phyloP scores from a whole-genome alignment of 1,140 invertebrate genomes.

The Cataglyphis hispanica region DNA sequence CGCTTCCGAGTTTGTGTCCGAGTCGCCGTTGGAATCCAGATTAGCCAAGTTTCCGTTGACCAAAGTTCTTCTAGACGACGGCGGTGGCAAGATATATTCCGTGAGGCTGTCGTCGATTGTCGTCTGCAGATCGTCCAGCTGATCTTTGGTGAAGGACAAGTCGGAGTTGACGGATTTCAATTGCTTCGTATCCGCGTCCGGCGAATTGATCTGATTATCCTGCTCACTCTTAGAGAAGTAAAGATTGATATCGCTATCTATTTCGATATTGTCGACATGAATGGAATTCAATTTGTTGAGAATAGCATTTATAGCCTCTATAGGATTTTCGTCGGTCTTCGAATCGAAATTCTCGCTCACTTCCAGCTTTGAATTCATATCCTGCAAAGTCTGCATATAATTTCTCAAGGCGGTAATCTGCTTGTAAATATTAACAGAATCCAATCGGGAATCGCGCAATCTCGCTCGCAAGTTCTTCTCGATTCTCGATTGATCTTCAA shows the following conservation, averaged over 20 bases:
- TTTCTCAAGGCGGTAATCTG: slow-evolving; percentile 81
- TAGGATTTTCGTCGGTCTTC: slow-evolving; percentile 73
- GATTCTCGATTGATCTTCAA: slow-evolving; percentile 77
- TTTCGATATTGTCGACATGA: slow-evolving; percentile 70
- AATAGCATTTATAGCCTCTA: slow-evolving; percentile 79
- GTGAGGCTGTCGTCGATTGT: slow-evolving; percentile 66
- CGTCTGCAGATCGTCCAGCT: slow-evolving; percentile 58
- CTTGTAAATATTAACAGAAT: slow-evolving; percentile 80
- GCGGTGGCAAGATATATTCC: slow-evolving; percentile 77
- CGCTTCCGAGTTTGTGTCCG: slow-evolving; percentile 72
- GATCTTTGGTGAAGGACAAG: slow-evolving; percentile 68
- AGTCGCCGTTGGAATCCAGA: slow-evolving; percentile 71
- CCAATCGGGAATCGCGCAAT: slow-evolving; percentile 72
- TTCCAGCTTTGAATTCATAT: slow-evolving; percentile 78
- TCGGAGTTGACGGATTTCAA: slow-evolving; percentile 69
- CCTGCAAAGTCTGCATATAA: slow-evolving; percentile 79
- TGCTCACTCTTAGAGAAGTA: slow-evolving; percentile 63
- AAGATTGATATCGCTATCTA: slow-evolving; percentile 58
- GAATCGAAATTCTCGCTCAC: slow-evolving; percentile 65
- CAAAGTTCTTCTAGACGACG: slow-evolving; percentile 73
- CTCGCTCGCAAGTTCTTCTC: slow-evolving; percentile 74
- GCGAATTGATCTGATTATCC: slow-evolving; percentile 76
- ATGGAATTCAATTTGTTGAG: slow-evolving; percentile 78
- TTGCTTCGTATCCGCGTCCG: slow-evolving; percentile 67
- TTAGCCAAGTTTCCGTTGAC: slow-evolving; percentile 76